Conservation (phyloP, 2,113 vertebrate genomes). For the Poeciliopsis turrubarensis region DNA sequence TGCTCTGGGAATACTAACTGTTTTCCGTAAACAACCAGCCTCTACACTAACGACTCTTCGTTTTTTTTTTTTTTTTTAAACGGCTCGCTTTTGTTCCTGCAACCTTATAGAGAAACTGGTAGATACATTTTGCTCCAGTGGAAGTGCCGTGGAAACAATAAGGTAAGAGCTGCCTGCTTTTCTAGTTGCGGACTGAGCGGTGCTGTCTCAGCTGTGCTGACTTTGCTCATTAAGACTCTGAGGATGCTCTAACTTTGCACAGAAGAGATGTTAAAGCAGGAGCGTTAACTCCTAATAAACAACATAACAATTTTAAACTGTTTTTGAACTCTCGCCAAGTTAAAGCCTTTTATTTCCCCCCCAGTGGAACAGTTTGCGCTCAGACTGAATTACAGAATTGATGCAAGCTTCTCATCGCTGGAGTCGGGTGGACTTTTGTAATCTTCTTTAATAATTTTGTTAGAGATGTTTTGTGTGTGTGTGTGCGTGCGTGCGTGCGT, state of each 20-base stretch:
- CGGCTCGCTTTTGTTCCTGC: not conserved
- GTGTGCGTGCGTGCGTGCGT: not conserved
- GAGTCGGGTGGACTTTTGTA: not conserved
- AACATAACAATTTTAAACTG: not conserved
- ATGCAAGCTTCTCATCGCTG: not conserved
- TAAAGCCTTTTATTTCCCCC: not conserved
- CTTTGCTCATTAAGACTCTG: slow-evolving; percentile 27
- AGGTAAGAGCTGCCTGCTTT: slow-evolving; percentile 49
- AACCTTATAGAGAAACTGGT: slow-evolving; percentile 2
- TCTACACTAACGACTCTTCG: slow-evolving; percentile 21
- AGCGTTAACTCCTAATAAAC: not conserved
- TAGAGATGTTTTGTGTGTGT: too few relatives aligned
- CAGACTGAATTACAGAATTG: not conserved
- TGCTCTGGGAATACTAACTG: slow-evolving; percentile 69
- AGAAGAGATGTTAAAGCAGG: not conserved
- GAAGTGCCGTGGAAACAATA: slow-evolving; percentile 17
- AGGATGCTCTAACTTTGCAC: slow-evolving; percentile 28
- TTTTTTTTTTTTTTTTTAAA: not conserved
- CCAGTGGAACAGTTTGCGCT: not conserved
- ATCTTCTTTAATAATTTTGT: not conserved
- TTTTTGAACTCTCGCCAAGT: not conserved
- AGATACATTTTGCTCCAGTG: not conserved
- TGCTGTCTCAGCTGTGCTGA: slow-evolving; percentile 36
- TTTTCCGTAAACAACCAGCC: slow-evolving; percentile 33
- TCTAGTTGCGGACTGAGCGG: slow-evolving; percentile 23